Conservation (phyloP, 2,888 invertebrate species). For the Meiosimyza platycephala region DNA sequence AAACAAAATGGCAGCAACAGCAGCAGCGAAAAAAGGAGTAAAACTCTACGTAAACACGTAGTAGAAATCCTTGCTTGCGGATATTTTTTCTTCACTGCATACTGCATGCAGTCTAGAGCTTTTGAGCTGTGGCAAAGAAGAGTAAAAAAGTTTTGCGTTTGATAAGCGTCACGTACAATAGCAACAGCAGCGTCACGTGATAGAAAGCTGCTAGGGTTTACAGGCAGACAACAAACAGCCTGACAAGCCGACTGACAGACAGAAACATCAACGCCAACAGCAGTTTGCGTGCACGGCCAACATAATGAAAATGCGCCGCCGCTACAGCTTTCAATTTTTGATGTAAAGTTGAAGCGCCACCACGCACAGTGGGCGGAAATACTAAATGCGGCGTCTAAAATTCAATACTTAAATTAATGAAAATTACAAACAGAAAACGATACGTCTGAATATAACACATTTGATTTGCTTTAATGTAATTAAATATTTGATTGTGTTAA, state of each 20-base stretch:
- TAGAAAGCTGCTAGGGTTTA: not conserved
- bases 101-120: slow-evolving; percentile 15
- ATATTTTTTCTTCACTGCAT: not conserved
- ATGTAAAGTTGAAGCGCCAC: no score
- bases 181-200: slow-evolving; percentile 17
- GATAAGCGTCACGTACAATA: slow-evolving; percentile 33
- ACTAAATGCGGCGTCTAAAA: no score
- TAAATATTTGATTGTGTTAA: no score
- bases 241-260: not conserved
- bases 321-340: not conserved
- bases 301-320: slow-evolving; percentile 21
- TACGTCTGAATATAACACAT: no score
- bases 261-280: not conserved
- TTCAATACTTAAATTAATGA: no score
- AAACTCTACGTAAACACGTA: not conserved
- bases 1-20: not conserved
- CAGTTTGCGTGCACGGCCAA: slow-evolving; percentile 23
- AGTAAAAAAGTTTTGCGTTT: slow-evolving; percentile 9
- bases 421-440: no score
- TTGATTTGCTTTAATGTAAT: no score
- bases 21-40: not conserved
- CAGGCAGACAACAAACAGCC: not conserved
- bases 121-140: not conserved
- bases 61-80: slow-evolving; percentile 3
- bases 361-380: no score